These are phyloP conservation scores for Micronycteris hirsuta DNA, from an alignment of 2,113 vertebrate genomes.

Conservation along the genomic window DNA sequence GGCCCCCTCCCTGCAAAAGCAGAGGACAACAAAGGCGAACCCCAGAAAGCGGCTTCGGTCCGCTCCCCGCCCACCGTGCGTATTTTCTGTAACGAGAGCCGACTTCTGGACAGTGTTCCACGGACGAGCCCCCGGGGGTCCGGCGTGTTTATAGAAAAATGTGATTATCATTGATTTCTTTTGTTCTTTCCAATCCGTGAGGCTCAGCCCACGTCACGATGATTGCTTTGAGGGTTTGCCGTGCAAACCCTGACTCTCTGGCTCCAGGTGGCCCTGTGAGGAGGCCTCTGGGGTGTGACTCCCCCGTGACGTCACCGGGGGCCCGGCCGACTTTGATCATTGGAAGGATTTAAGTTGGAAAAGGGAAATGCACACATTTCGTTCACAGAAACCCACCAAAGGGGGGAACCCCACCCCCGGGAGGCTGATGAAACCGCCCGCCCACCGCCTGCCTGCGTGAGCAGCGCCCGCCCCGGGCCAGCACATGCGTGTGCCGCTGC, in stretches of 20 bases:
- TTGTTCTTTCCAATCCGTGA: constrained; percentile 73
- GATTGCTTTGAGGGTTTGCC: constrained; percentile 66
- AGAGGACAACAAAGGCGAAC: constrained; percentile 69
- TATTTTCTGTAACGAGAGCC: constrained; percentile 67
- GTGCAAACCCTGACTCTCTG: constrained; percentile 50
- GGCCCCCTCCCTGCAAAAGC: constrained; percentile 16
- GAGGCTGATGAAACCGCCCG: fast-evolving
- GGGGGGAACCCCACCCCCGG: background rate
- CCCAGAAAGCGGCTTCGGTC: constrained; percentile 76
- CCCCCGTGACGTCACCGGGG: fast-evolving
- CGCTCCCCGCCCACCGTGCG: constrained; percentile 61
- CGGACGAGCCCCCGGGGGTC: constrained; percentile 77
- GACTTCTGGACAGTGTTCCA: constrained; percentile 81
- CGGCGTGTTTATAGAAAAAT: constrained; percentile 76
- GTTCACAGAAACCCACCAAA: background rate
- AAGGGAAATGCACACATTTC: background rate
- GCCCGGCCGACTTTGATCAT: background rate
- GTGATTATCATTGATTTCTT: constrained; percentile 84
- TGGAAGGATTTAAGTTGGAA: background rate
- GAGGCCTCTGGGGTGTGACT: fast-evolving
- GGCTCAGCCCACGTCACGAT: constrained; percentile 66
- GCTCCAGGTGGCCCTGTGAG: background rate
- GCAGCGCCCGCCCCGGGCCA: background rate
- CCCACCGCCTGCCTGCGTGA: background rate
- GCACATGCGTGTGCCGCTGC: no score